These are phyloP conservation scores for Iphiclides podalirius DNA, from an alignment of 2,888 invertebrate species.

Conservation along the genomic window DNA sequence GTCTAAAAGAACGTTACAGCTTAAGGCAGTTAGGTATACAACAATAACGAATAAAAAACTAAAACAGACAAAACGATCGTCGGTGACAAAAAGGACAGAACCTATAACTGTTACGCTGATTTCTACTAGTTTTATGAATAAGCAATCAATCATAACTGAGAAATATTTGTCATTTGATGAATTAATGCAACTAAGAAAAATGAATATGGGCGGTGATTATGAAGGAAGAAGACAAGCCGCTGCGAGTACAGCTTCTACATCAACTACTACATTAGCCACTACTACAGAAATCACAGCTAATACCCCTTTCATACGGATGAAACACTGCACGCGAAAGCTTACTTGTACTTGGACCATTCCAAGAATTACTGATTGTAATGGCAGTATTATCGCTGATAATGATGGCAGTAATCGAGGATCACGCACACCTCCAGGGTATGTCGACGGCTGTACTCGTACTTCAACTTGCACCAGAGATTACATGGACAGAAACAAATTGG, in stretches of 20 bases:
- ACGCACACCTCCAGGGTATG: conserved; percentile 63
- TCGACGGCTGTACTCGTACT: conserved; percentile 67
- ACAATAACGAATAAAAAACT: conserved; percentile 45
- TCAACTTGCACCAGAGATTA: conserved; percentile 67
- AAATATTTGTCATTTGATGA: conserved; percentile 72
- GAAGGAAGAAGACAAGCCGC: conserved; percentile 38
- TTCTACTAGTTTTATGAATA: conserved; percentile 30
- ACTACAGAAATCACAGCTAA: conserved; percentile 47
- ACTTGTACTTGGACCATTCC: conserved; percentile 70
- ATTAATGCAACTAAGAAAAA: conserved; percentile 62
- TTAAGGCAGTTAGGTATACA: conserved; percentile 58
- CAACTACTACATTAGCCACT: conserved; percentile 12
- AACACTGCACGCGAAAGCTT: conserved; percentile 62
- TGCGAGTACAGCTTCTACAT: conserved; percentile 6
- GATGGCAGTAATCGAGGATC: conserved; percentile 40
- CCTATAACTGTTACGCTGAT: conserved; percentile 51
- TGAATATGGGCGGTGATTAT: conserved; percentile 34
- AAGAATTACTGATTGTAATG: conserved; percentile 40
- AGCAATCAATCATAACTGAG: conserved; percentile 46
- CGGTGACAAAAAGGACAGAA: conserved; percentile 46
- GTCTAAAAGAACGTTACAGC: conserved; percentile 37
- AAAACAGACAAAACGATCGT: conserved; percentile 24
- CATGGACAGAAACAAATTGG: conserved; percentile 58
- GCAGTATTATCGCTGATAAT: conserved; percentile 32
- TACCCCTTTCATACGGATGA: conserved; percentile 50